Evolutionary conservation across 2,888 invertebrate genomes (phyloP).

Genomic region (Polydrusus pterygomalis): DNA sequence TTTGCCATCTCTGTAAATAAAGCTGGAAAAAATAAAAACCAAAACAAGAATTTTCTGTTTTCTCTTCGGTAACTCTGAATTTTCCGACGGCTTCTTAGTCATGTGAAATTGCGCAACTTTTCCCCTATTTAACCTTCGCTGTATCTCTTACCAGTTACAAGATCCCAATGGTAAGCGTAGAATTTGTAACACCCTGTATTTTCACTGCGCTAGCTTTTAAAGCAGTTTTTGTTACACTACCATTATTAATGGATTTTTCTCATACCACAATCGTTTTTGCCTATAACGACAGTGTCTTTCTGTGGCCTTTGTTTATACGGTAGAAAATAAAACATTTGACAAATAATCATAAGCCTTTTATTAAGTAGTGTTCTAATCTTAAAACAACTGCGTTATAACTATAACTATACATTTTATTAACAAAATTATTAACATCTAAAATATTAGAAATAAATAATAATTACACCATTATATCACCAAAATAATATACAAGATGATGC

Average conservation of each 20-base stretch:
- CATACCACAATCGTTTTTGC: not conserved
- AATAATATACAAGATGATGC: conserved; percentile 3
- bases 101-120: too few relatives aligned
- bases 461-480: conserved; percentile 22
- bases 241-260: not conserved
- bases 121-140: too few relatives aligned
- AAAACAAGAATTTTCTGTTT: too few relatives aligned
- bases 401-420: conserved; percentile 37
- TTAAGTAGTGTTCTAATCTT: conserved; percentile 51
- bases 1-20: too few relatives aligned
- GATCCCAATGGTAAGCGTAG: too few relatives aligned
- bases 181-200: too few relatives aligned
- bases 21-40: too few relatives aligned
- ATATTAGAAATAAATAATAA: conserved; percentile 35
- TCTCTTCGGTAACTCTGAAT: too few relatives aligned
- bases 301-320: conserved; percentile 49
- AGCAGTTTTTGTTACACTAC: not conserved
- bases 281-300: conserved; percentile 40
- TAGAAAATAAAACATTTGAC: conserved; percentile 31
- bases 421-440: conserved; percentile 39
- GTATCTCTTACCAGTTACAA: too few relatives aligned
- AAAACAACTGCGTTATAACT: conserved; percentile 50
- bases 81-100: too few relatives aligned
- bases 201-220: not conserved
- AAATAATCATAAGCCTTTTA: conserved; percentile 46